These are phyloP conservation scores for Myzus persicae DNA, from an alignment of 1,140 invertebrate species.

Conservation along the genomic window DNA sequence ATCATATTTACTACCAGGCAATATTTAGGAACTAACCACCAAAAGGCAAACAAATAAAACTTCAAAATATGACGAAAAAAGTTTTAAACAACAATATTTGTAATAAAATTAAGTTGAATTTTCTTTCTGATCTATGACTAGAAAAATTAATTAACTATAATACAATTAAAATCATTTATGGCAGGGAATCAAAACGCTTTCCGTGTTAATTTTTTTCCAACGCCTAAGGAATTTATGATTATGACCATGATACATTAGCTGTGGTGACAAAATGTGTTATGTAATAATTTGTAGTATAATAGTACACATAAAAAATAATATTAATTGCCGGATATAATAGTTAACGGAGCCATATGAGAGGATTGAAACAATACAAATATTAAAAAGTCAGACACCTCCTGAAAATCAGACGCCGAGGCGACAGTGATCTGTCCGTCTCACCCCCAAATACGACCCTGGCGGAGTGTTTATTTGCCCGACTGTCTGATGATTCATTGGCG, in stretches of 20 bases:
- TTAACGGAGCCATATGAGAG: neutral
- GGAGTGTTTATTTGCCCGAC: neutral
- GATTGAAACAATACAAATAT: neutral
- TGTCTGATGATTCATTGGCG: neutral
- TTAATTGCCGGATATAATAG: neutral
- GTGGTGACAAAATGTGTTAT: no score
- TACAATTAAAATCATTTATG: no score
- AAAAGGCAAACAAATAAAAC: neutral
- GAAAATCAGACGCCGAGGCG: neutral
- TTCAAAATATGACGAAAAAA: neutral
- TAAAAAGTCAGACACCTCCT: neutral
- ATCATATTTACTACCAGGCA: neutral
- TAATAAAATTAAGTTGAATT: rapidly evolving
- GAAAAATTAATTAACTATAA: neutral
- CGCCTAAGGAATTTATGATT: no score
- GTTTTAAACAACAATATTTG: neutral
- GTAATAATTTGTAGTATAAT: no score
- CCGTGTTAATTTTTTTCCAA: neutral
- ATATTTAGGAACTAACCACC: neutral
- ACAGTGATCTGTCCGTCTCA: neutral
- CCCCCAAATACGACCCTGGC: neutral
- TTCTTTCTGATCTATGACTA: neutral
- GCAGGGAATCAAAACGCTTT: neutral
- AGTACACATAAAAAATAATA: neutral
- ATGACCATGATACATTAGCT: no score